A percentile compares a stretch with the other conserved stretches of the same genome.
Evolutionary conservation across 2,113 vertebrate genomes (phyloP).

Genomic region (Furnarius figulus): DNA sequence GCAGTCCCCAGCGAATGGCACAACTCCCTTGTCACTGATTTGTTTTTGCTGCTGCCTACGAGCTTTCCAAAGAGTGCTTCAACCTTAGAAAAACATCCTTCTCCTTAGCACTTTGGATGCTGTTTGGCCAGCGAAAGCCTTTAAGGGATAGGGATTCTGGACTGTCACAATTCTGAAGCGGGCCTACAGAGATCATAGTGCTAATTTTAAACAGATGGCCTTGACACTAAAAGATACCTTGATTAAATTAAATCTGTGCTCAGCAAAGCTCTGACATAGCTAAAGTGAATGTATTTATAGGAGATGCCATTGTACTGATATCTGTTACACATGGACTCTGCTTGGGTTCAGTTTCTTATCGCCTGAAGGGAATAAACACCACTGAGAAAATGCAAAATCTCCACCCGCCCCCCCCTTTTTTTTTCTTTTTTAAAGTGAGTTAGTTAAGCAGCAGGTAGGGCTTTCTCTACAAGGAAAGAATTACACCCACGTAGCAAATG

Average conservation of each 20-base stretch:
- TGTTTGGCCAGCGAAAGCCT: background rate
- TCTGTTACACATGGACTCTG: background rate
- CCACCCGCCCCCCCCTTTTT: no score
- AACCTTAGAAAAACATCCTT: constrained; percentile 18
- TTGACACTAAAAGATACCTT: constrained; percentile 23
- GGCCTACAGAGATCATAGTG: background rate
- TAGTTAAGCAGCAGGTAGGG: constrained; percentile 57
- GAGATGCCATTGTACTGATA: background rate
- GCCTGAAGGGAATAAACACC: constrained; percentile 28
- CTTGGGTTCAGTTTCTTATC: background rate
- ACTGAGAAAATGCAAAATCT: constrained; percentile 3
- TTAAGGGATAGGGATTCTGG: background rate
- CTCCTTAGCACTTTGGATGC: background rate
- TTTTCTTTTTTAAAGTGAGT: background rate
- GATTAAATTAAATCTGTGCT: constrained; percentile 36
- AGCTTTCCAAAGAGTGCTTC: background rate
- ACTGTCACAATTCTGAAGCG: background rate
- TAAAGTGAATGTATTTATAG: background rate
- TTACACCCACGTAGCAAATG: constrained; percentile 52
- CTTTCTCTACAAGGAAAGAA: constrained; percentile 50
- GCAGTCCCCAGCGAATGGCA: background rate
- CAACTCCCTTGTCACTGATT: background rate
- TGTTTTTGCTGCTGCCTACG: background rate
- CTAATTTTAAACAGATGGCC: constrained; percentile 51
- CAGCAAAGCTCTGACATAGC: constrained; percentile 29